Conservation (phyloP, 2,797 vertebrate species). For the Coregonus sp. region DNA sequence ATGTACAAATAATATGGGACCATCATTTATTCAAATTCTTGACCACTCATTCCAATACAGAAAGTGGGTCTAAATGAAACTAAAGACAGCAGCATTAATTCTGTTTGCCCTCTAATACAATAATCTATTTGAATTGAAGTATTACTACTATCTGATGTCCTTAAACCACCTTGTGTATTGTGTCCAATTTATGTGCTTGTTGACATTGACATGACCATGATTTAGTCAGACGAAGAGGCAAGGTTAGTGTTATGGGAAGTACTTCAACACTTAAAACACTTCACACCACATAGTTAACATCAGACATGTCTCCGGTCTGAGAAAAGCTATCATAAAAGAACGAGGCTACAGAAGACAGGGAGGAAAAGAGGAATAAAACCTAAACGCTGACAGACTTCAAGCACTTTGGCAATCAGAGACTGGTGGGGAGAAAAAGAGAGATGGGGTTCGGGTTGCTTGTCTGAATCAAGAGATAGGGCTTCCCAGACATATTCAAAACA, state of each 20-base stretch:
- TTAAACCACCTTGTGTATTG: neutral
- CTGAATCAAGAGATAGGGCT: neutral
- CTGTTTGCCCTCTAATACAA: neutral
- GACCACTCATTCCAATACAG: no score
- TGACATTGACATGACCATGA: constrained; percentile 35
- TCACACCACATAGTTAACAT: constrained; percentile 48
- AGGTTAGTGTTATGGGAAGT: constrained; percentile 7
- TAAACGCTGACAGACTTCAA: constrained; percentile 27
- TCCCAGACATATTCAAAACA: constrained; percentile 2
- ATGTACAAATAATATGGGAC: no score
- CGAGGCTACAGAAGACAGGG: neutral
- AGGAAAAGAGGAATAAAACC: constrained; percentile 40
- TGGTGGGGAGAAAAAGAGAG: constrained; percentile 35
- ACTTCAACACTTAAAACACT: constrained; percentile 19
- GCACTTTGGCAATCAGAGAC: constrained; percentile 21
- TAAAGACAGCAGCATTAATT: neutral
- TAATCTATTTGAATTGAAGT: neutral
- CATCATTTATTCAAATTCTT: no score
- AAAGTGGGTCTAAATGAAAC: no score
- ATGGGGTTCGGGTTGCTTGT: constrained; percentile 11
- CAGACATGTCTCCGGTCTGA: constrained; percentile 51
- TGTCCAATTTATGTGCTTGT: constrained; percentile 26
- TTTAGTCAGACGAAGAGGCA: constrained; percentile 20
- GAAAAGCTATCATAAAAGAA: constrained; percentile 44
- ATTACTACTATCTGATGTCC: neutral